A percentile compares a stretch with the other conserved stretches of the same genome.
Conservation (phyloP, 2,113 vertebrate genomes). For the Phrynosoma blainvillii region DNA sequence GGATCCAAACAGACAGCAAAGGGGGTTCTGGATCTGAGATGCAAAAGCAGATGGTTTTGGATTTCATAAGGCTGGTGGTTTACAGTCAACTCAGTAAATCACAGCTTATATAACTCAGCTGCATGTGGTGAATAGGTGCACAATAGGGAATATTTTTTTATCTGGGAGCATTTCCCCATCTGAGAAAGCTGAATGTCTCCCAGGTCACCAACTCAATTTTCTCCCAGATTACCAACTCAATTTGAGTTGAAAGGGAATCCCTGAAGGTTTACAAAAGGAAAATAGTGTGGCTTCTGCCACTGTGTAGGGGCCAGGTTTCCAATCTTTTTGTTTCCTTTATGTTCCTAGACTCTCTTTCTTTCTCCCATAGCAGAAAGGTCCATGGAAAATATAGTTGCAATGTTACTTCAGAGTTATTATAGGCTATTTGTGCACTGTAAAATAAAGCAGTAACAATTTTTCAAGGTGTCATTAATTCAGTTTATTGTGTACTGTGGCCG, state of each 20-base stretch:
- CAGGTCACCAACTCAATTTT: neutral
- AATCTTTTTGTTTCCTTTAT: neutral
- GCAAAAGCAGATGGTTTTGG: neutral
- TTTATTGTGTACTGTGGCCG: constrained; percentile 54
- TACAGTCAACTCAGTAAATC: neutral
- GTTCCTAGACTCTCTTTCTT: neutral
- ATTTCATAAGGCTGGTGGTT: neutral
- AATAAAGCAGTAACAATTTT: constrained; percentile 45
- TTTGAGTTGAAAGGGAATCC: neutral
- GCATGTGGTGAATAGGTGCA: neutral
- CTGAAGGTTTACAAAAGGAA: neutral
- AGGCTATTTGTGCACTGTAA: neutral
- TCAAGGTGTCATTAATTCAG: constrained; percentile 58
- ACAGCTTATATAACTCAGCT: neutral
- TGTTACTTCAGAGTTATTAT: constrained; percentile 30
- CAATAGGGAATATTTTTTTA: neutral
- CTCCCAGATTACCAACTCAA: neutral
- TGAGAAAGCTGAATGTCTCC: neutral
- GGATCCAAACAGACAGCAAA: neutral
- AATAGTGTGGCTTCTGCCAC: neutral
- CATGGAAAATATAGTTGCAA: constrained; percentile 10
- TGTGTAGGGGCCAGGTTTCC: neutral
- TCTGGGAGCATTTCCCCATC: neutral
- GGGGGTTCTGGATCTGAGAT: too few relatives aligned
- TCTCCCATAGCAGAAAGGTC: neutral